Evolutionary conservation across 2,113 vertebrate species (phyloP).

Genomic region (Scytalopus superciliaris): DNA sequence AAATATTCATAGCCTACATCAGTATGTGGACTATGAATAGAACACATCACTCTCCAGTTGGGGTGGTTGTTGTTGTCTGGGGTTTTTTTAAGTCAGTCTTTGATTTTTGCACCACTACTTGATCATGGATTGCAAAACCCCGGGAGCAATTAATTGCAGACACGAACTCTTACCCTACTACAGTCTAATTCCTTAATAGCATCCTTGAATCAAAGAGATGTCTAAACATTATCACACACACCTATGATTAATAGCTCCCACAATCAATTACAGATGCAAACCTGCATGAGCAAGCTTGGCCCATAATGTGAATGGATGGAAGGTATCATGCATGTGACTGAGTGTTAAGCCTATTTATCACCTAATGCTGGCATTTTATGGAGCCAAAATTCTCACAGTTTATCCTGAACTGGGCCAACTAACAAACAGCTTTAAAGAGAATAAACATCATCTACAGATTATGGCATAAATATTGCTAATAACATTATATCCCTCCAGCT

Average conservation of each 20-base stretch:
- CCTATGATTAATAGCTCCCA: slow-evolving; percentile 33
- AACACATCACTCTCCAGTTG: background rate
- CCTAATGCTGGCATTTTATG: background rate
- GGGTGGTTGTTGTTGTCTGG: background rate
- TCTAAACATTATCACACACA: slow-evolving; percentile 24
- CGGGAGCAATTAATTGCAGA: slow-evolving; percentile 24
- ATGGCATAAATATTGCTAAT: slow-evolving; percentile 25
- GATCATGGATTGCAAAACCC: slow-evolving; percentile 5
- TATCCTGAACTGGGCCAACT: background rate
- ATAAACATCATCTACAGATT: background rate
- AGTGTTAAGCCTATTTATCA: background rate
- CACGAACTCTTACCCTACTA: slow-evolving; percentile 21
- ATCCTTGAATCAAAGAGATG: slow-evolving; percentile 50
- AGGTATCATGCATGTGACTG: background rate
- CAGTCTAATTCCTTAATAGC: slow-evolving; percentile 56
- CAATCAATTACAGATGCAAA: slow-evolving; percentile 56
- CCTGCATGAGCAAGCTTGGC: background rate
- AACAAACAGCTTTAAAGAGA: background rate
- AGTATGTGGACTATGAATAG: background rate
- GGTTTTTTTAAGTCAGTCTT: background rate
- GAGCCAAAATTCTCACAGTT: background rate
- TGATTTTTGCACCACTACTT: background rate
- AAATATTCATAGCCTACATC: background rate
- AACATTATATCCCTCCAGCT: slow-evolving; percentile 6
- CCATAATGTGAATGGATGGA: background rate